Conservation (phyloP, 2,113 vertebrate genomes). For the Merops nubicus region DNA sequence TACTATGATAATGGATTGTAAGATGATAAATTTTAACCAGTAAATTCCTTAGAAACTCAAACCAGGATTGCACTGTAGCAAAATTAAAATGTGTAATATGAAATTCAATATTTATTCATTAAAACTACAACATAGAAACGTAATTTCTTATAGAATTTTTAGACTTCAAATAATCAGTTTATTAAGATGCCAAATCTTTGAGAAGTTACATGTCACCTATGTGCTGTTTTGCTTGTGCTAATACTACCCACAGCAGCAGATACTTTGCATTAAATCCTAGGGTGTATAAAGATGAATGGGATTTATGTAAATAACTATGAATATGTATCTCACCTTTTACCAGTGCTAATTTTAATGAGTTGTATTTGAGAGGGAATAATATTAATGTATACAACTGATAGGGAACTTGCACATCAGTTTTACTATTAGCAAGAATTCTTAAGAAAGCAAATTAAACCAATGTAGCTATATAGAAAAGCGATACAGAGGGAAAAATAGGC, state of each 20-base stretch:
- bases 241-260: neutral
- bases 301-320: constrained; percentile 63
- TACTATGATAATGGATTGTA: neutral
- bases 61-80: neutral
- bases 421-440: constrained; percentile 35
- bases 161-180: neutral
- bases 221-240: constrained; percentile 9
- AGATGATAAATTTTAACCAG: constrained; percentile 38
- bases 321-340: constrained; percentile 52
- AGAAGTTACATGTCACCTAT: neutral
- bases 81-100: constrained; percentile 28
- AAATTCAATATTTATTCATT: constrained; percentile 37
- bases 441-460: constrained; percentile 42
- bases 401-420: constrained; percentile 53
- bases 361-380: constrained; percentile 32
- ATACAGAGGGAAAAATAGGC: neutral
- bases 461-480: neutral
- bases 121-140: neutral
- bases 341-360: constrained; percentile 37
- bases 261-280: constrained; percentile 29
- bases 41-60: constrained; percentile 36
- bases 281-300: constrained; percentile 57
- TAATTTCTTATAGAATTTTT: constrained; percentile 4
- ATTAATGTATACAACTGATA: constrained; percentile 51
- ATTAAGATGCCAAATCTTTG: neutral